A percentile compares a stretch with the other conserved stretches of the same genome.
Conservation (phyloP, 1,140 invertebrate species). For the Sesamia nonagrioides region DNA sequence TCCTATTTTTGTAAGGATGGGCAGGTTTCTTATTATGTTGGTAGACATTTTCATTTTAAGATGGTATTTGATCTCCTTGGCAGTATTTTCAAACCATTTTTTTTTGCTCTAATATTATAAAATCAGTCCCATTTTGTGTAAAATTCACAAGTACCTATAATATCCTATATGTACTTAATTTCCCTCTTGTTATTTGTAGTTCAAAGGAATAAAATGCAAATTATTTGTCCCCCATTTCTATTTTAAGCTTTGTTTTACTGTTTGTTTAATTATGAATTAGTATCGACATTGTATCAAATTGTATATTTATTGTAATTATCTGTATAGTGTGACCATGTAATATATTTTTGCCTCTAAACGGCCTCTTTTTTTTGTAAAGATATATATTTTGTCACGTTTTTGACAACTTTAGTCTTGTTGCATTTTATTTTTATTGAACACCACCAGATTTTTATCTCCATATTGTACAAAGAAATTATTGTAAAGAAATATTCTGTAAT, state of each 20-base stretch:
- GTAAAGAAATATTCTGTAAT: constrained; percentile 77
- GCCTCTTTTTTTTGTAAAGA: constrained; percentile 48
- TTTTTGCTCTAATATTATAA: constrained; percentile 31
- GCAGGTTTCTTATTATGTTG: constrained; percentile 21
- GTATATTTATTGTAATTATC: constrained; percentile 57
- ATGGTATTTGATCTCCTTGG: constrained; percentile 38
- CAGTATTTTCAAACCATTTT: constrained; percentile 50
- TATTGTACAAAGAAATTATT: constrained; percentile 80
- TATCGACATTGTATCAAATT: constrained; percentile 49
- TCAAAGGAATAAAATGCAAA: constrained; percentile 75
- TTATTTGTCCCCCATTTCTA: constrained; percentile 19
- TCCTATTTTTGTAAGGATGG: constrained; percentile 30
- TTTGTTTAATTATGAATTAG: constrained; percentile 33
- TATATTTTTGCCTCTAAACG: constrained; percentile 50
- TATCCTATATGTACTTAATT: constrained; percentile 57
- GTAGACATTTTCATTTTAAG: constrained; percentile 14
- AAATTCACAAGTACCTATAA: constrained; percentile 36
- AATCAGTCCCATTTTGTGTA: background rate
- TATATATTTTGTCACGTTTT: constrained; percentile 58
- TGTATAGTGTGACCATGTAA: constrained; percentile 53
- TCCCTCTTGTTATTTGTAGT: constrained; percentile 60
- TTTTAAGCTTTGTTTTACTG: background rate
- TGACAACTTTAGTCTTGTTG: constrained; percentile 64
- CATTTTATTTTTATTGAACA: constrained; percentile 83
- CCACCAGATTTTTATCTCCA: constrained; percentile 67